These are phyloP conservation scores for Papilio protenor DNA, from an alignment of 2,888 invertebrate genomes.

Conservation along the genomic window DNA sequence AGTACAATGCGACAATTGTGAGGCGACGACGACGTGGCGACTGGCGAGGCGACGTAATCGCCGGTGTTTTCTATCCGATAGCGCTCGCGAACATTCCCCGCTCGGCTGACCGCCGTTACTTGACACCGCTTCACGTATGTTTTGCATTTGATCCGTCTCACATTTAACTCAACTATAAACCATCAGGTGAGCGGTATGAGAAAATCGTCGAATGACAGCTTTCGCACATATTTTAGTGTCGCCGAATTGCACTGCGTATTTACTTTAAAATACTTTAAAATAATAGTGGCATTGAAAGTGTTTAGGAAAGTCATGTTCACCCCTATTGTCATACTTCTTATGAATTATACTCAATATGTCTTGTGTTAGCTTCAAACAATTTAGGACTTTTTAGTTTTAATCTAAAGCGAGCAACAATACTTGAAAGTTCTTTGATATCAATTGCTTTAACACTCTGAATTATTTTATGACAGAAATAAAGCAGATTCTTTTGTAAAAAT, in stretches of 20 bases:
- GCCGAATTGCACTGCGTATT: background rate
- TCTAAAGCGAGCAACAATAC: background rate
- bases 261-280: background rate
- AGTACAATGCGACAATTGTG: slow-evolving; percentile 76
- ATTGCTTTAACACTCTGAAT: background rate
- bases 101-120: slow-evolving; percentile 65
- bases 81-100: slow-evolving; percentile 78
- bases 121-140: slow-evolving; percentile 58
- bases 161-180: slow-evolving; percentile 43
- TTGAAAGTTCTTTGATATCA: too few relatives aligned
- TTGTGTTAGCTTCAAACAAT: background rate
- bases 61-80: slow-evolving; percentile 78
- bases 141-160: slow-evolving; percentile 48
- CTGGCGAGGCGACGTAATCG: slow-evolving; percentile 69
- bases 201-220: background rate
- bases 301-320: too few relatives aligned
- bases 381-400: background rate
- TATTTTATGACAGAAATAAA: background rate
- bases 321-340: background rate
- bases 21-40: slow-evolving; percentile 35
- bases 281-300: background rate
- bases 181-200: slow-evolving; percentile 25
- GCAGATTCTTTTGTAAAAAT: background rate
- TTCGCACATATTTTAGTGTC: background rate
- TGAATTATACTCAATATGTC: too few relatives aligned